Base-by-base conservation (phyloP, 2,797 vertebrate species). In the Nyctibius grandis region DNA sequence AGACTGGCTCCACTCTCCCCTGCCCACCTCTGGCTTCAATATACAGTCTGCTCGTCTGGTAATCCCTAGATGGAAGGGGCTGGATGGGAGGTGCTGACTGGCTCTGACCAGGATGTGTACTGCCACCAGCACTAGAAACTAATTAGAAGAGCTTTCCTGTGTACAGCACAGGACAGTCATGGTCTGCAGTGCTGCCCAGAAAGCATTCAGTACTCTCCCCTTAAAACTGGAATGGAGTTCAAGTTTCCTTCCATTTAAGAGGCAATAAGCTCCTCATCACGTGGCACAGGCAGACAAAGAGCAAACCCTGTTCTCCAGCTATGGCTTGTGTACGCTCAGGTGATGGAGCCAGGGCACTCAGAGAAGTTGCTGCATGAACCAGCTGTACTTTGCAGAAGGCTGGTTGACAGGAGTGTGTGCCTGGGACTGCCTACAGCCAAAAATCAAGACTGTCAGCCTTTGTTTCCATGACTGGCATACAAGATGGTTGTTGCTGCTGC, bases 21-120 rank as follows among this genome's bases (percentile, higher is more conserved):
- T 95, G 70, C 91, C 95, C 91, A 96, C 88, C 96, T 88, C 95
- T 87, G 90, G 90, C 90, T 96, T 88, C 94, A 91, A 82, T 89
- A 77, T 70, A 22, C 25, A 82, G 33, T 16, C 70, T 89, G 67
- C 74, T 82, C 3, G 2, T 51, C 90, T 45, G 68, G 50, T 44
- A 87, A 87, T 42, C 67, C 77, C 78, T 19, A 7, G 18, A 59
- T 65, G 53, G 40, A 63, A 81, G 77, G 63, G 54, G n/a, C 44
- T 67, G 76, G 79, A 31, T 22, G 1, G 1, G 67, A 81, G 77
- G 79, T 79, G 73, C 57, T 81, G 88, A 53, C 64, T n/a, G 69
- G 33, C 61, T 85, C 92, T 25, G 42, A 59, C 74, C 47, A 64
- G 80, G 74, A 89, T n/a, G 34, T 23, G 25, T 54, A 74, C 67